Base-by-base conservation (phyloP, 2,113 vertebrate genomes). In the Odontophorus gujanensis region DNA sequence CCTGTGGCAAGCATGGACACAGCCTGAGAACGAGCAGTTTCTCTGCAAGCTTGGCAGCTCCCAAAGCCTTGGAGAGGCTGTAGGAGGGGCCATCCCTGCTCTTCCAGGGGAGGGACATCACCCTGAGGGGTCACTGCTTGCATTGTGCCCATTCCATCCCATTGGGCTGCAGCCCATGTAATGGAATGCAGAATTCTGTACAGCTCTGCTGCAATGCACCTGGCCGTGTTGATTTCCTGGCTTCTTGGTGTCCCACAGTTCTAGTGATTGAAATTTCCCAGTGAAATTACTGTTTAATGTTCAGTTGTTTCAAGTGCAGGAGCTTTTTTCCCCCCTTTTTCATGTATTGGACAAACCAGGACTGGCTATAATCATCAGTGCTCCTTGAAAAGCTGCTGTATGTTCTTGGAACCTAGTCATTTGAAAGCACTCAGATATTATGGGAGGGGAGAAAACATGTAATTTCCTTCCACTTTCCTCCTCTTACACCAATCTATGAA, bases 401-500 rank as follows among this genome's bases (percentile, higher is more conserved):
- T 89, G 93, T 93, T 96, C 94, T 92, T 92, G 55, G 92, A 96
- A 95, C 92, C 92, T 81, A 95, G 88, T 96, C 63, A 92, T 97
- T 96, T 97, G 96, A 93, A 97, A 94, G 92, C 96, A 96, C 96
- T 97, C 92, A 79, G 89, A 97, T 97, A 97, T 93, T 93, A 97
- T 87, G 72, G 94, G 86, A 93, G 89, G 96, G 87, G 90, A 96
- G 89, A 92, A 96, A 97, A 97, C 96, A 93, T 96, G 79, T 95
- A 92, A 97, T 97, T 97, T 97, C 85, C 87, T 97, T 93, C 96
- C 89, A 96, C 96, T 97, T 97, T 93, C 87, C 74, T 86, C 91
- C 93, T 95, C 74, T 96, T 94, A 93, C 0, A 42, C 85, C 85
- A 73, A 73, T 96, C 94, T 90, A 4, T 76, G 93, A 75, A 74